Evolutionary conservation across 2,888 invertebrate species (phyloP), one percentile per base, ranked within the genome.

Genomic region (Luffia ferchaultella): DNA sequence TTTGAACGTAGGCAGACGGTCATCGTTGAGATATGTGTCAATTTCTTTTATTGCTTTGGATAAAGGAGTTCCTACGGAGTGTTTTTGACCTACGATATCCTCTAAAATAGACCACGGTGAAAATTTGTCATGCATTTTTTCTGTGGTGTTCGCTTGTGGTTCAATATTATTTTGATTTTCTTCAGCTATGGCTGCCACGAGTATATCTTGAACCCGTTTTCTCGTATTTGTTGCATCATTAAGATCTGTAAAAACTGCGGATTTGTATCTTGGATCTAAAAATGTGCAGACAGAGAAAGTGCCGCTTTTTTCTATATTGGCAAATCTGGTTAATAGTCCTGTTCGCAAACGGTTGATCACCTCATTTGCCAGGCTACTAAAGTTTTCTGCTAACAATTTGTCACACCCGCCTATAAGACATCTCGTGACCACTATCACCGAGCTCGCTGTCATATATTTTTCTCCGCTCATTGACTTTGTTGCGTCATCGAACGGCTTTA

Each of bases 201-300:
- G 12, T 30, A 30, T n/a, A 5, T 57, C 52, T 49, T 52, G 50
- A 2, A 58, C 50, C 9, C 18, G 18, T 50, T 53, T 54, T 20
- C 49, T 49, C 16, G 57, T 49, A 1, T 54, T 54, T 45, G 7
- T 50, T 2, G 54, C 55, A 17, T 57, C 54, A 50, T 55, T 53
- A 19, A 17, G 1, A 20, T 57, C 59, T 20, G 44, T 5, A 49
- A 59, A 56, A 20, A 52, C 52, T 2, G 20, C 16, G 7, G 48
- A 16, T 54, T 59, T 59, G 42, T 55, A 57, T 5, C 57, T 48
- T 9, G 59, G 58, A 44, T 57, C 58, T 50, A 56, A 46, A 41
- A 57, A 44, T 12, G 56, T 58, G 46, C 56, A 56, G 16, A 55
- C 16, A 19, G 30, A 30, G 30, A 30, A 30, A 7, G 30, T 30